Conservation (phyloP, 2,113 vertebrate genomes). For the Taxidea taxus region DNA sequence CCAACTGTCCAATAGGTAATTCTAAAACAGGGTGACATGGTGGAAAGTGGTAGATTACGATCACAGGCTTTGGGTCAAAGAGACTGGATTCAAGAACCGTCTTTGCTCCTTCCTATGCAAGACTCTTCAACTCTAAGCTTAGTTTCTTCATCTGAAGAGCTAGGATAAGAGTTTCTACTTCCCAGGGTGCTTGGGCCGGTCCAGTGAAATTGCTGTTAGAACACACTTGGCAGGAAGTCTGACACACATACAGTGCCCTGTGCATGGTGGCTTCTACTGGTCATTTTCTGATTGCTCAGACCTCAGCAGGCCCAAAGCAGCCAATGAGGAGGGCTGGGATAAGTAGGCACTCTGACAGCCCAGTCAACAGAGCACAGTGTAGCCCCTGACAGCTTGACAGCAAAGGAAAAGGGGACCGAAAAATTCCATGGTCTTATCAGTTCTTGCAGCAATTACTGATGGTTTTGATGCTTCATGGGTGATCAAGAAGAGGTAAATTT, state of each 20-base stretch:
- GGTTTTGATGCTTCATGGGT: neutral
- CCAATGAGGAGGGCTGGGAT: neutral
- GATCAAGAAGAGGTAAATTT: neutral
- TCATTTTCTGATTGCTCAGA: neutral
- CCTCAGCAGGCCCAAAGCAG: neutral
- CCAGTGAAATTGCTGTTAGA: fast-evolving
- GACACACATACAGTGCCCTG: fast-evolving
- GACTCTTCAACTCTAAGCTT: neutral
- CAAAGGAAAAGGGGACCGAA: neutral
- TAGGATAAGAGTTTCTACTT: neutral
- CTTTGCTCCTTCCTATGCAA: neutral
- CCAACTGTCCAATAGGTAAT: neutral
- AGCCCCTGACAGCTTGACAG: neutral
- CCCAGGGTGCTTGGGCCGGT: neutral
- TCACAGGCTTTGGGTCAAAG: neutral
- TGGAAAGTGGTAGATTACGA: too few species aligned
- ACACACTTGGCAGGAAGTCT: neutral
- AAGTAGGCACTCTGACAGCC: neutral
- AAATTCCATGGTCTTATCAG: neutral
- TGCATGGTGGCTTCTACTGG: neutral
- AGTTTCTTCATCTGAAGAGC: neutral
- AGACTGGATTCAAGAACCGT: neutral
- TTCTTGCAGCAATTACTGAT: neutral
- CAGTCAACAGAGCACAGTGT: neutral
- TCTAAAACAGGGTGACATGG: neutral